Evolutionary conservation across 2,113 vertebrate species (phyloP).

Genomic region (Pterophyllum scalare): DNA sequence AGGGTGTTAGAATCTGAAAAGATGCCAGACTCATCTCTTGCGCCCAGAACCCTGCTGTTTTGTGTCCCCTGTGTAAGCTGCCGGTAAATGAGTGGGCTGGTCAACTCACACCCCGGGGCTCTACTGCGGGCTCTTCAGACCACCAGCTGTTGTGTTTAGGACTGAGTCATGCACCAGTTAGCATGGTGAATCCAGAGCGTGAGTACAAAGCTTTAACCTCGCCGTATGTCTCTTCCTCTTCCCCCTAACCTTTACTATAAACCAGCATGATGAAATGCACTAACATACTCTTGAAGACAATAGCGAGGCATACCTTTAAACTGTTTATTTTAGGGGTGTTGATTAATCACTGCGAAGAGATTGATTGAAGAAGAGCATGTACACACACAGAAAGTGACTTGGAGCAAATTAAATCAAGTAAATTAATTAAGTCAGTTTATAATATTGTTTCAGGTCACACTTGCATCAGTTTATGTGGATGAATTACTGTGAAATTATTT

Average conservation of each 20-base stretch:
- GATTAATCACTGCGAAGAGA: background rate
- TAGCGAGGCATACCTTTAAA: background rate
- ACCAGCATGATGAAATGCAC: background rate
- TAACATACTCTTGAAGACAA: background rate
- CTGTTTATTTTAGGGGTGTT: background rate
- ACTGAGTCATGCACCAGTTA: constrained; percentile 71
- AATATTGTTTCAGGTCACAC: background rate
- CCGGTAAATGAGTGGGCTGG: constrained; percentile 75
- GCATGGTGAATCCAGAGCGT: constrained; percentile 47
- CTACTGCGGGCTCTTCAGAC: constrained; percentile 69
- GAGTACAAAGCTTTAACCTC: constrained; percentile 49
- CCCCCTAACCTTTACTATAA: background rate
- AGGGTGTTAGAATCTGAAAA: constrained; percentile 55
- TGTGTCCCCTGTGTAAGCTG: constrained; percentile 63
- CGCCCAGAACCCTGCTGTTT: constrained; percentile 65
- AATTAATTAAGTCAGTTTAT: background rate
- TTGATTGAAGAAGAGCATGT: background rate
- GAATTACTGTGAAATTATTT: background rate
- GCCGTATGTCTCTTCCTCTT: constrained; percentile 14
- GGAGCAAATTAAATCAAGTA: background rate
- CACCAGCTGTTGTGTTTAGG: constrained; percentile 79
- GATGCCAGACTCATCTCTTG: constrained; percentile 58
- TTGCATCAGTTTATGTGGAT: background rate
- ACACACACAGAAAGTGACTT: background rate
- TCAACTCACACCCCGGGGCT: constrained; percentile 71